A percentile compares a stretch with the other conserved stretches of the same genome.
Conservation (phyloP, 2,797 vertebrate genomes). For the Alfaro cultratus region DNA sequence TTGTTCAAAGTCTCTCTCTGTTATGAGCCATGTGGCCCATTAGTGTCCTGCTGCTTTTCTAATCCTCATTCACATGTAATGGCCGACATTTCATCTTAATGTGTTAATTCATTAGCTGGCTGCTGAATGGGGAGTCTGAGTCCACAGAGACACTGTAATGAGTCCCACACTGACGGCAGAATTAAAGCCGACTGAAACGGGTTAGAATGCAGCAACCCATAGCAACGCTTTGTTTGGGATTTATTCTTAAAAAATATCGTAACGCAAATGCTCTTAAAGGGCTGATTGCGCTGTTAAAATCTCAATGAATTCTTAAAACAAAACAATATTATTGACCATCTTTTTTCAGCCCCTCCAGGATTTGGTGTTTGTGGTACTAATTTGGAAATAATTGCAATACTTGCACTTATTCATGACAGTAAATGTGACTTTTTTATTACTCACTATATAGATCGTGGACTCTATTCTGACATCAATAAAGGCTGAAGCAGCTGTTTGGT, state of each 20-base stretch:
- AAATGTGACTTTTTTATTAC: no score
- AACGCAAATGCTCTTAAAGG: no score
- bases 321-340: no score
- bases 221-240: background rate
- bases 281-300: no score
- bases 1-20: conserved; percentile 76
- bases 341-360: no score
- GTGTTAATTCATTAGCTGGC: conserved; percentile 79
- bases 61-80: conserved; percentile 88
- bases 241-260: background rate
- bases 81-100: conserved; percentile 82
- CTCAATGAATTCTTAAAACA: no score
- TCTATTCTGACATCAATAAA: no score
- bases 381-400: no score
- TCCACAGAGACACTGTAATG: conserved; percentile 74
- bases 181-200: conserved; percentile 31
- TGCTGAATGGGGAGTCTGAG: conserved; percentile 71
- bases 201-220: conserved; percentile 13
- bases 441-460: no score
- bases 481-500: no score
- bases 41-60: conserved; percentile 84
- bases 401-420: no score
- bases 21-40: conserved; percentile 74
- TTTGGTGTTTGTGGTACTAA: no score
- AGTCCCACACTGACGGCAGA: conserved; percentile 40